Percentiles rank a stretch among this genome's conserved stretches.
Evolutionary conservation across 2,888 invertebrate species (phyloP).

Genomic region (Keiferia lycopersicella): DNA sequence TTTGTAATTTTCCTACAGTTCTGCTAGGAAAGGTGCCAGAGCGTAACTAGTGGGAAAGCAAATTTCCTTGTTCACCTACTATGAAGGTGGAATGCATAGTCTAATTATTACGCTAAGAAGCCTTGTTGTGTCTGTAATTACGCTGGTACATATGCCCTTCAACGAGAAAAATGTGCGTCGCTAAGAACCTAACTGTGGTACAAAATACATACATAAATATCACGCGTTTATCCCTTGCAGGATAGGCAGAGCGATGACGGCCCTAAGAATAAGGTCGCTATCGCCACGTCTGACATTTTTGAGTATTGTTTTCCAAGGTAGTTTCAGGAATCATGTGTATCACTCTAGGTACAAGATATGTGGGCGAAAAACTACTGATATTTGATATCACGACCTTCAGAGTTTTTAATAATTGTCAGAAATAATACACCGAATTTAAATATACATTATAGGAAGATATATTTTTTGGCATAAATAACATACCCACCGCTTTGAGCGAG

Average conservation of each 20-base stretch:
- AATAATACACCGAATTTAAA: not conserved
- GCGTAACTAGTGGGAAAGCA: not conserved
- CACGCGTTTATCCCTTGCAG: too few relatives aligned
- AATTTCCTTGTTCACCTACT: not conserved
- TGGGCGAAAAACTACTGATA: conserved; percentile 16
- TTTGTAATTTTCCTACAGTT: too few relatives aligned
- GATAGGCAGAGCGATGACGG: too few relatives aligned
- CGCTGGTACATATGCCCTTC: not conserved
- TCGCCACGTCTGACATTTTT: too few relatives aligned
- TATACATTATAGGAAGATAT: not conserved
- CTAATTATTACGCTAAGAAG: conserved; percentile 3
- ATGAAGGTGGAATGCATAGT: not conserved
- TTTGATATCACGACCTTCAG: not conserved
- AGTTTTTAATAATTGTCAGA: not conserved
- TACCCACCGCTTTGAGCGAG: not conserved
- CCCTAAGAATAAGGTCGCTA: too few relatives aligned
- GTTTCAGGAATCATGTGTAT: too few relatives aligned
- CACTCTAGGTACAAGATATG: too few relatives aligned
- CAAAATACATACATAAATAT: too few relatives aligned
- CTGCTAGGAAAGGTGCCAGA: not conserved
- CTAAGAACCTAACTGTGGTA: not conserved
- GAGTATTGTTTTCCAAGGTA: too few relatives aligned
- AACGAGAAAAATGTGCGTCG: not conserved
- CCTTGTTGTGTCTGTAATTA: conserved; percentile 3
- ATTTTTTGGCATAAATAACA: not conserved